These are phyloP conservation scores for Melinaea menophilus DNA, from an alignment of 2,888 invertebrate genomes.

Conservation along the genomic window DNA sequence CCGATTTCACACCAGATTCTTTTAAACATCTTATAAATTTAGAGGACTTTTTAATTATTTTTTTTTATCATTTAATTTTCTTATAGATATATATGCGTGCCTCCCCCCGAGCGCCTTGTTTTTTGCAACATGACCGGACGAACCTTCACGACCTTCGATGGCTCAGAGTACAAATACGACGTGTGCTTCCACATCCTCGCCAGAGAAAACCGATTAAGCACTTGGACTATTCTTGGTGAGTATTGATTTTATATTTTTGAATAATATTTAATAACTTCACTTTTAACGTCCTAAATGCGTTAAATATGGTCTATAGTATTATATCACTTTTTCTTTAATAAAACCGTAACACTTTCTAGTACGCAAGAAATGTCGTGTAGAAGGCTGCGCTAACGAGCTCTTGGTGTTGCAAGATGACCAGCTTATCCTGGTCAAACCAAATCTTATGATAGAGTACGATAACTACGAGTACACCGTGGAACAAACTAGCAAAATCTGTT, in stretches of 20 bases:
- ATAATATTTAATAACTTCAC: constrained; percentile 21
- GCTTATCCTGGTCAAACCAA: constrained; percentile 78
- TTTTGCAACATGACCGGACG: constrained; percentile 86
- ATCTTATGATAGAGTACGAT: constrained; percentile 82
- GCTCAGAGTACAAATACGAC: constrained; percentile 86
- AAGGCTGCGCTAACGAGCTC: constrained; percentile 80
- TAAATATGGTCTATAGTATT: background rate
- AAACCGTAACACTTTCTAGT: constrained; percentile 55
- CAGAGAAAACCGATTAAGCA: constrained; percentile 80
- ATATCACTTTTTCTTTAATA: background rate
- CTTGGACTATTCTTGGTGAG: constrained; percentile 85
- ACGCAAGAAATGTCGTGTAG: constrained; percentile 79
- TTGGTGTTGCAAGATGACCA: constrained; percentile 80
- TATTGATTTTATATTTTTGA: background rate
- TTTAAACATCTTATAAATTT: background rate
- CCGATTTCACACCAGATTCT: background rate
- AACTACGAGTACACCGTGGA: constrained; percentile 80
- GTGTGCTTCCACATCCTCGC: constrained; percentile 89
- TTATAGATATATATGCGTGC: constrained; percentile 80
- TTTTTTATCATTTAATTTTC: constrained; percentile 12
- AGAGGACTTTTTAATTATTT: background rate
- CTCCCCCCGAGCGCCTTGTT: constrained; percentile 80
- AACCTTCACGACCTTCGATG: constrained; percentile 89
- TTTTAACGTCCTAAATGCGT: background rate
- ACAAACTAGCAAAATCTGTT: constrained; percentile 79